Conservation (phyloP, 2,888 invertebrate genomes). For the Sphecodes monilicornis region DNA sequence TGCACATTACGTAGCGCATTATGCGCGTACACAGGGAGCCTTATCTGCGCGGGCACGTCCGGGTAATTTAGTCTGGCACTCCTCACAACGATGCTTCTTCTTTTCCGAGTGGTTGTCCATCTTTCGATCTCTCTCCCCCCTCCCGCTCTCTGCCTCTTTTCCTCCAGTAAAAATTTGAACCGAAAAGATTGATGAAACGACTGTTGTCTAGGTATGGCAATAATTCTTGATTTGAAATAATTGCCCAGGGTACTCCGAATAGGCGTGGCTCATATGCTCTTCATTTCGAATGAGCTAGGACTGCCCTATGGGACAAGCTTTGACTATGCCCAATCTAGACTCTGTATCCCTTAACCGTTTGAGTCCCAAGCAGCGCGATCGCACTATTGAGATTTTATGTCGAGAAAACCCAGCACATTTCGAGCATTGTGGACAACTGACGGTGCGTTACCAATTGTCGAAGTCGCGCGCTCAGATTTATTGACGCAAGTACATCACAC, state of each 20-base stretch:
- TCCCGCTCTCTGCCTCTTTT: background rate
- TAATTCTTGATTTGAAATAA: constrained; percentile 4
- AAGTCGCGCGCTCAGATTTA: too few relatives aligned
- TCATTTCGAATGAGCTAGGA: background rate
- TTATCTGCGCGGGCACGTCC: constrained; percentile 78
- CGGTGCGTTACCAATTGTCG: too few relatives aligned
- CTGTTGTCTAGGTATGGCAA: background rate
- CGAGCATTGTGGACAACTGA: too few relatives aligned
- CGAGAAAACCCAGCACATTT: too few relatives aligned
- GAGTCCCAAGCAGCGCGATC: too few relatives aligned
- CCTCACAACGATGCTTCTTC: constrained; percentile 67
- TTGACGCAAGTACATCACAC: too few relatives aligned
- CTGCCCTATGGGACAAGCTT: background rate
- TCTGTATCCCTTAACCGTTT: background rate
- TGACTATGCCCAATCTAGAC: background rate
- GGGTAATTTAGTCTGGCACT: constrained; percentile 74
- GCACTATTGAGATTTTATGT: too few relatives aligned
- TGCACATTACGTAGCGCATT: constrained; percentile 79
- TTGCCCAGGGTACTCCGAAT: background rate
- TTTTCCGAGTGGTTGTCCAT: constrained; percentile 28
- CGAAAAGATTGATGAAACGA: constrained; percentile 5
- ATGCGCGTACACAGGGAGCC: constrained; percentile 78
- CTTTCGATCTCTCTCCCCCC: constrained; percentile 17
- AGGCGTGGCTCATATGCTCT: background rate
- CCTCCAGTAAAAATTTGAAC: background rate